Base-by-base conservation (phyloP, 2,888 invertebrate genomes). In the Drepana falcataria region DNA sequence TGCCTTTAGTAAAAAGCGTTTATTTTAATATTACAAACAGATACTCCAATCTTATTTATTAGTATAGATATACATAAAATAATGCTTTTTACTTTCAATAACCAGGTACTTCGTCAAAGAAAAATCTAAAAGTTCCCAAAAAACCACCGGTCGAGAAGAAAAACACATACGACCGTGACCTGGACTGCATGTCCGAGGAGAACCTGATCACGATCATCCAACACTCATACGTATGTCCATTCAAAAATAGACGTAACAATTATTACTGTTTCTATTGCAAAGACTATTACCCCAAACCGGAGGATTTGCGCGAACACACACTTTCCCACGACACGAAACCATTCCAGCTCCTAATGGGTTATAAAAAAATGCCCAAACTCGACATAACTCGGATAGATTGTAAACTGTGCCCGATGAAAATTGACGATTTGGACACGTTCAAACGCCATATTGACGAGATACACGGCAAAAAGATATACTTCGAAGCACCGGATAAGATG, bases 251-350 rank as follows among this genome's bases (percentile, higher is more conserved):
- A 55, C 57, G 88, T 2, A 91, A 89, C 40, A 90, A 89, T 52
- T 89, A 89, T 53, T 89, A 89, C 53, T 91, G 90, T 52, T 91
- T 88, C 63, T 91, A 91, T 55, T 91, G 90, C 58, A 88, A 88
- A 47, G 88, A 89, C 44, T 87, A 88, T 35, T 91, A 84, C 49
- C 84, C 89, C 0, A 89, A 90, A 51, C 89, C 90, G 0, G 88
- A 90, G 57, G 87, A 88, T 44, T 57, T 91, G 2, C 64, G 90
- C 35, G 87, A 87, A n/a, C 90, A 91, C 37, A 91, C 90, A 0
- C 63, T 79, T 0, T 75, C 80, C 0, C 91, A 91, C 9, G 88
- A 91, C 58, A 88, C 90, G 0, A 89, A 89, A 59, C 87, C 88
- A 0, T 91, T 91, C 60, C 87, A 88, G 56, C 60, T 89, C 0